Base-by-base conservation (phyloP, 2,797 vertebrate species). In the Serranus cabrilla region DNA sequence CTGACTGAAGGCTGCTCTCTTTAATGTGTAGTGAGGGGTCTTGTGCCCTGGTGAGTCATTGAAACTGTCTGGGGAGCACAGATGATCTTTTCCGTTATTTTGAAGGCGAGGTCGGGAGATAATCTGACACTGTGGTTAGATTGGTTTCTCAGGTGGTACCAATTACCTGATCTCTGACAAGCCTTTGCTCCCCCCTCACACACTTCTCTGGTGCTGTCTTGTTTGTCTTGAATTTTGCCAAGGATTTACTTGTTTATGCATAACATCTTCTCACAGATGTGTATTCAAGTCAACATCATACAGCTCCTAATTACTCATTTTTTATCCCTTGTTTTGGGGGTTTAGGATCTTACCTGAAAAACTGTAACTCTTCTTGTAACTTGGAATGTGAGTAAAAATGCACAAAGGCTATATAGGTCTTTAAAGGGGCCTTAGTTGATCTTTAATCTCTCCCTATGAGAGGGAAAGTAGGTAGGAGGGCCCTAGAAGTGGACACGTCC, bases 91-190 rank as follows among this genome's bases (percentile, higher is more conserved):
- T 81, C 60, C n/a, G 73, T 91, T 84, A 81, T 87, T 84, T 31
- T 62, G 69, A 69, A 75, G 67, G 62, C 55, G 16, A 61, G 80
- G 77, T 84, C 39, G 49, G 52, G 17, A 65, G 84, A 84, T 87
- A 86, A 82, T 86, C 80, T 79, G 76, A 87, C 71, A 56, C 82
- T 87, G 87, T 80, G 87, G 78, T 84, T 82, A 63, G 47, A 54
- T 46, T 90, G 91, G 89, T 94, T 90, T 91, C 92, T 95, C 95
- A 96, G 94, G 94, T 96, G 95, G 92, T 93, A 88, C 89, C 95
- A 91, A 84, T 94, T 94, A 91, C 93, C 21, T 74, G 87, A 84
- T 85, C 71, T 54, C 45, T 59, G 49, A 57, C 62, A 68, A 42
- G 18, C 65, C 85, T 82, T 77, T 78, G 60, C 87, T 76, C 25